Evolutionary conservation across 2,797 vertebrate genomes (phyloP).

Genomic region (Macropus fuliginosus): DNA sequence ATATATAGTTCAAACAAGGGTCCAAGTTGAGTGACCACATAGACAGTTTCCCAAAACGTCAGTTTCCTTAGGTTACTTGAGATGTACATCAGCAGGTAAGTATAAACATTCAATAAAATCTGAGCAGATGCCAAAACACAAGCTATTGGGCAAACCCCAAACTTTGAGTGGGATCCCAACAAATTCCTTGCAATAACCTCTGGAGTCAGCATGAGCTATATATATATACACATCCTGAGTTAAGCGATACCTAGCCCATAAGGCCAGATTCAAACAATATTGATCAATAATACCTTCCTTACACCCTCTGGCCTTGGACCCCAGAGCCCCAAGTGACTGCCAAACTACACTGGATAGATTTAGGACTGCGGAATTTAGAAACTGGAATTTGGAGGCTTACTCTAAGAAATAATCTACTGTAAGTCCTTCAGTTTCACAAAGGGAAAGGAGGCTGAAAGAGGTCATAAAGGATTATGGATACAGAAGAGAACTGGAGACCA

Average conservation of each 20-base stretch:
- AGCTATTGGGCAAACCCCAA: not conserved
- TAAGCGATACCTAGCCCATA: not conserved
- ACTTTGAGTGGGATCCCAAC: not conserved
- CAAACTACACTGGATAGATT: not conserved
- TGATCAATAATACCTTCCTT: not conserved
- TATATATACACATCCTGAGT: too few species aligned
- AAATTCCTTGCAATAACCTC: not conserved
- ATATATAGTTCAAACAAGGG: not conserved
- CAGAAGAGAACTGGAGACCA: not conserved
- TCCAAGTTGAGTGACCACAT: not conserved
- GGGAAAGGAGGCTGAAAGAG: not conserved
- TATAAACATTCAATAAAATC: not conserved
- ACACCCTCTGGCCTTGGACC: not conserved
- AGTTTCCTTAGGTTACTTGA: not conserved
- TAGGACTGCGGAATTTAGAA: not conserved
- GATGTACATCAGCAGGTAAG: not conserved
- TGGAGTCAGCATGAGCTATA: not conserved
- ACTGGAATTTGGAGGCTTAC: not conserved
- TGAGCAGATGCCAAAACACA: not conserved
- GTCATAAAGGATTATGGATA: not conserved
- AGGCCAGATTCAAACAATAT: not conserved
- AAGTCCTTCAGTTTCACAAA: too few species aligned
- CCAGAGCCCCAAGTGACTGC: not conserved
- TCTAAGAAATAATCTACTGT: not conserved
- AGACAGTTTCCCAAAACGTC: not conserved